These are phyloP conservation scores for Tenualosa thibaudeaui DNA, from an alignment of 2,797 vertebrate genomes.

Conservation along the genomic window DNA sequence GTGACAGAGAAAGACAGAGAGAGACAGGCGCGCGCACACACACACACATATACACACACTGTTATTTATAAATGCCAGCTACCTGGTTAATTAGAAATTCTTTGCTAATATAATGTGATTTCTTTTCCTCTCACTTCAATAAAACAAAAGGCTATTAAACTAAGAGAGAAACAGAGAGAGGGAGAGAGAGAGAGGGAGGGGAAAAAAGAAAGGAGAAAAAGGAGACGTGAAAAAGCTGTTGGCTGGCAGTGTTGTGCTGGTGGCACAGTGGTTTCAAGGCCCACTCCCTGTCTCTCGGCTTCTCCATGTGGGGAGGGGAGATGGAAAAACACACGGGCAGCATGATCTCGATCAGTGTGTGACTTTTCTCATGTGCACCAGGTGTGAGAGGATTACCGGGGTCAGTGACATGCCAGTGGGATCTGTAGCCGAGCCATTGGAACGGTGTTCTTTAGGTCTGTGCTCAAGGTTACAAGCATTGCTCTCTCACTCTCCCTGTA, in stretches of 20 bases:
- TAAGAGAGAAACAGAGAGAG: neutral
- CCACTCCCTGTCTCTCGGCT: neutral
- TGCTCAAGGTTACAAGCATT: neutral
- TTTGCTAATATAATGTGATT: too few relatives aligned
- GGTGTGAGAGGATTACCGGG: neutral
- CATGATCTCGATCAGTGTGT: neutral
- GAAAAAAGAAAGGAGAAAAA: neutral
- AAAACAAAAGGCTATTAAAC: too few relatives aligned
- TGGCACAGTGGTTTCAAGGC: neutral
- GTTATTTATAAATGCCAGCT: too few relatives aligned
- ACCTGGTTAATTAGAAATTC: too few relatives aligned
- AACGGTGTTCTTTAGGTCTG: neutral
- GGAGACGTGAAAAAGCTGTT: neutral
- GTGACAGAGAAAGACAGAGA: neutral
- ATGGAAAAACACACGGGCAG: neutral
- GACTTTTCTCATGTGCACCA: neutral
- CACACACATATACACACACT: neutral
- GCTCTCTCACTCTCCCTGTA: neutral
- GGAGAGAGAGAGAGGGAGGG: neutral
- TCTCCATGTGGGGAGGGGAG: constrained; percentile 11
- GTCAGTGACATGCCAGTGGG: neutral
- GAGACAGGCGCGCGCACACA: neutral
- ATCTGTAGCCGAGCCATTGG: neutral
- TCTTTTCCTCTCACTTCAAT: too few relatives aligned
- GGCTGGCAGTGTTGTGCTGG: neutral